Evolutionary conservation across 2,888 invertebrate genomes (phyloP), one percentile per base, ranked within the genome.

Genomic region (Bombylius major): DNA sequence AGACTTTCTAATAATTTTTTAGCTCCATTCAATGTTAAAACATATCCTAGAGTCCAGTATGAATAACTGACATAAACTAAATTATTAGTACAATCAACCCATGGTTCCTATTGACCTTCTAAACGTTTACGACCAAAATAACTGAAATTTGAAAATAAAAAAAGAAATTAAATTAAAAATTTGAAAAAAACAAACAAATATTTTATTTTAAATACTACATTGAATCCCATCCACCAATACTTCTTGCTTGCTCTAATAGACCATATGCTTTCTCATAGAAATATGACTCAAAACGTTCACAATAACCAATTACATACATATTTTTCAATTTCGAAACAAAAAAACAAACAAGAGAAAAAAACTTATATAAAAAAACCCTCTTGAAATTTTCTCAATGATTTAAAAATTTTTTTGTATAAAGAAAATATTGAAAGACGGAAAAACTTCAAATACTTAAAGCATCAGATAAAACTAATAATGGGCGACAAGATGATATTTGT

Each of bases 41-140:
- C 77, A 72, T 99, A 99, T 23, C 93, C 93, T 7, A 99, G 76
- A 0, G 99, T 99, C 99, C 99, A 99, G 73, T 99, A 99, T 0
- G 98, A 95, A 71, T 99, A 99, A 33, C 86, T 83, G 0, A 89
- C 89, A 64, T 79, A 77, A 0, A 89, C 88, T 4, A 91, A 76
- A 60, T 79, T 80, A 23, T 81, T 76, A 0, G 87, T 81, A 14
- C 81, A 83, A n/a, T 79, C 75, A 0, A 89, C 84, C 70, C 76
- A 79, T 0, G 81, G 78, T 65, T 92, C 92, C 14, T 83, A 81
- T 50, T 79, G 77, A 53, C 86, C 82, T 60, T 82, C 78, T 51
- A 97, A 77, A 34, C 87, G 81, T 73, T 99, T 99, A 55, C 99
- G 82, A 0, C 99, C 99, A 56, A 99, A 79, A 75, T 99, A 99